Base-by-base conservation (phyloP, 2,797 vertebrate genomes). In the Centroberyx gerrardi region DNA sequence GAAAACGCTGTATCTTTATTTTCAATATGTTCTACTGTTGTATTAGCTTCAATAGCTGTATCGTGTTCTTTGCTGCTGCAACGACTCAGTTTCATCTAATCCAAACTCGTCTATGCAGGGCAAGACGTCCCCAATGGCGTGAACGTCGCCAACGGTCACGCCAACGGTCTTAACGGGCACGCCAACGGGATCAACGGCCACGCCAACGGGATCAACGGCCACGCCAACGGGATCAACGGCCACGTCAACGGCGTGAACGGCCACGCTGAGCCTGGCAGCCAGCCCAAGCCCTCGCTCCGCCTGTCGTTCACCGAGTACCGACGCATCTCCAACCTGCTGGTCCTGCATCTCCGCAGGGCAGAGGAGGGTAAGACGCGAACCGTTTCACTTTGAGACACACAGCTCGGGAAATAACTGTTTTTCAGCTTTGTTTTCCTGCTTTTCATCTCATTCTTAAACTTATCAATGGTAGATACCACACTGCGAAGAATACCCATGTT, bases 321-420 rank as follows among this genome's bases (percentile, higher is more conserved):
- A 15, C 96, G 97, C 5, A 96, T 99, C 91, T 99, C 98, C 49
- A 99, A 99, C 86, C 95, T 99, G 74, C 89, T 99, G 65, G 98
- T 99, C 42, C 94, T 99, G 75, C 98, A 98, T 82, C 94, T 99
- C 75, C 96, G 98, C 72, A 96, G 91, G 78, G 89, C 93, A 13
- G 98, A 99, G 67, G 98, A 99, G 86, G 97, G 97, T 98, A 29
- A 76, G 87, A 22, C 58, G 31, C 31, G 6, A 33, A 33, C 31
- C 31, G 8, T n/a, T 22, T 22, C 22, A 22, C 22, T 22, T 22
- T 22, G 22, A 22, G 22, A 22, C 22, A 22, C 22, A 22, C 22
- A 22, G 22, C 22, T 22, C 22, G 22, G 22, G 22, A 22, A 22
- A 22, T 22, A 22, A 22, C 22, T 22, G 22, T 22, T 22, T 22